Evolutionary conservation across 2,888 invertebrate genomes (phyloP).

Genomic region (Sminthurinus aureus): DNA sequence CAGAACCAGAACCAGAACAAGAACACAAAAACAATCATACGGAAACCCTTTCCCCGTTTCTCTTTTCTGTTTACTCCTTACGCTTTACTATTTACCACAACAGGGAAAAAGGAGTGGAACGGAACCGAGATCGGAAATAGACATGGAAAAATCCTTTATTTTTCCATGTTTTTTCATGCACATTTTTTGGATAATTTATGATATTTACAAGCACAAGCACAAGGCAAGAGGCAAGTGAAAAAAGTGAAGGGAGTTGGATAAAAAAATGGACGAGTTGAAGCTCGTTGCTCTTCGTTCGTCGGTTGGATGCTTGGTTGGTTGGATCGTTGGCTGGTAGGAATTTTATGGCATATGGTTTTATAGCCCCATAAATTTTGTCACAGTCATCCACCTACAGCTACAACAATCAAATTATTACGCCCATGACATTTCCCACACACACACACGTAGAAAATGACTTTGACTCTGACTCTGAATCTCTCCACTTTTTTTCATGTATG

Average conservation of each 20-base stretch:
- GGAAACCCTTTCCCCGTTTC: no score
- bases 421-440: slow-evolving; percentile 3
- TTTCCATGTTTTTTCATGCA: background rate
- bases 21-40: background rate
- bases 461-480: background rate
- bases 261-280: no score
- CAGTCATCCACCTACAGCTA: slow-evolving; percentile 1
- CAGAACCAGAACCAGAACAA: background rate
- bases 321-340: background rate
- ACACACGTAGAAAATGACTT: background rate
- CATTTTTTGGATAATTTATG: slow-evolving; percentile 1
- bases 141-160: background rate
- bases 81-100: no score
- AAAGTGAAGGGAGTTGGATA: background rate
- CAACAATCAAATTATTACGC: slow-evolving; percentile 2
- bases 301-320: background rate
- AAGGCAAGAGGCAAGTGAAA: background rate
- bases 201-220: slow-evolving; percentile 15
- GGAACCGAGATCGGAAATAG: background rate
- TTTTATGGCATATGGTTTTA: slow-evolving; percentile 15
- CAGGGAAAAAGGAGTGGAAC: no score
- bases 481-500: background rate
- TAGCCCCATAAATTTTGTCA: slow-evolving; percentile 8
- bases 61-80: no score
- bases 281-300: background rate